These are phyloP conservation scores for Oryctolagus cuniculus DNA, from an alignment of 2,113 vertebrate species.

Conservation along the genomic window DNA sequence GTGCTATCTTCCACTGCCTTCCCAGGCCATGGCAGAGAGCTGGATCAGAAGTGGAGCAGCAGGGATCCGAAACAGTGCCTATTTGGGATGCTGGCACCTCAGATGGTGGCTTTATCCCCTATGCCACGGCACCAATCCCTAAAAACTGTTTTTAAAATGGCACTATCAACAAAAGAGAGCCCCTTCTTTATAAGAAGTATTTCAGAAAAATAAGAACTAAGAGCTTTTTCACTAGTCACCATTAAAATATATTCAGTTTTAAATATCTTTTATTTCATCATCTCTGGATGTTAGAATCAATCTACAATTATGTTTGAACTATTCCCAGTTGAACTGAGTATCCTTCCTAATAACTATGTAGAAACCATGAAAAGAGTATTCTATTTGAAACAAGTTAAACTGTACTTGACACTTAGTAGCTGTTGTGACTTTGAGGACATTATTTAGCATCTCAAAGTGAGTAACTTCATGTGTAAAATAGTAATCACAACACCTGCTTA, in stretches of 20 bases:
- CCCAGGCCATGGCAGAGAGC: too few relatives aligned
- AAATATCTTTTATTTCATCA: constrained; percentile 17
- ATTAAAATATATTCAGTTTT: background rate
- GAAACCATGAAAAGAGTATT: background rate
- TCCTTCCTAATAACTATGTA: background rate
- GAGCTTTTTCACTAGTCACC: background rate
- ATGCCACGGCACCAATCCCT: too few relatives aligned
- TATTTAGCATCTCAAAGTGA: background rate
- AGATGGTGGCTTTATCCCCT: too few relatives aligned
- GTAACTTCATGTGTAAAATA: background rate
- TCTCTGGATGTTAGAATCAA: background rate
- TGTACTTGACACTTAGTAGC: background rate
- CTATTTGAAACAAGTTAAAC: background rate
- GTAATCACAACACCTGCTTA: background rate
- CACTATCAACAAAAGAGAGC: background rate
- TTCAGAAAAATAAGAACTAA: constrained; percentile 16
- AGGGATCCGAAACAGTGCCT: too few relatives aligned
- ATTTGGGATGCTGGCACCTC: too few relatives aligned
- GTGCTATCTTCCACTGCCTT: too few relatives aligned
- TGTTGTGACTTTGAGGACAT: background rate
- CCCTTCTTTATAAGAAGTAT: background rate
- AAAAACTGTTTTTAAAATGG: background rate
- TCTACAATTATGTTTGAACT: background rate
- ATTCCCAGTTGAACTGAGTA: background rate
- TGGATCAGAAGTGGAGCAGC: too few relatives aligned